Base-by-base conservation (phyloP, 2,797 vertebrate species). In the Lophotriccus pileatus region DNA sequence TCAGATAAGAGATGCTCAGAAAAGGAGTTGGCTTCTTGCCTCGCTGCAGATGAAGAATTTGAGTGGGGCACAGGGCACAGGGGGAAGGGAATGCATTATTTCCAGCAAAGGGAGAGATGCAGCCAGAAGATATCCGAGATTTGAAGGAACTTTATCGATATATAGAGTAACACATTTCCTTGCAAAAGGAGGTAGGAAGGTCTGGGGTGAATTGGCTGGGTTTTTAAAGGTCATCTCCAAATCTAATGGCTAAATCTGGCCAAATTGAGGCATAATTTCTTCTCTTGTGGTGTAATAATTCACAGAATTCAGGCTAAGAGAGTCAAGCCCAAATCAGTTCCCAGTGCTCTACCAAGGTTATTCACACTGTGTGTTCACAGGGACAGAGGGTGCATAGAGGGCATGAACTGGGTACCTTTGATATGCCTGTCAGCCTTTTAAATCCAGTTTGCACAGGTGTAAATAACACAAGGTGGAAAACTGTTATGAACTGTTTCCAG, bases 1-100 rank as follows among this genome's bases (percentile, higher is more conserved):
- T 84, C 64, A 74, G 86, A 98, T 97, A 98, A 97, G 97, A 93
- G 95, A 83, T 94, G 94, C 94, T 98, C 95, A 97, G 97, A 97
- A 93, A 96, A 93, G 84, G 81, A 97, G 67, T 53, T 98, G 97
- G 97, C 96, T 68, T 79, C 66, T 88, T 19, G 96, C 97, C 97
- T 87, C 58, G 46, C 46, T 82, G 84, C 75, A 93, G 89, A 89
- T 81, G 95, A 96, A 91, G 68, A 91, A 93, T 96, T 83, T 8
- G 4, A 96, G 95, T 20, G 7, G 15, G 81, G 62, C 4, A 20
- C 52, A 80, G 67, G 34, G 47, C 69, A 60, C 1, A 8, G 21
- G 47, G 34, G 53, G 46, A 72, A 32, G 63, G 75, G 32, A 34
- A 44, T 60, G 43, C 11, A 16, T 81, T 94, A 92, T 90, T 97